phyloP scores from a whole-genome alignment of 2,797 vertebrate species.

The Gymnodraco acuticeps region DNA sequence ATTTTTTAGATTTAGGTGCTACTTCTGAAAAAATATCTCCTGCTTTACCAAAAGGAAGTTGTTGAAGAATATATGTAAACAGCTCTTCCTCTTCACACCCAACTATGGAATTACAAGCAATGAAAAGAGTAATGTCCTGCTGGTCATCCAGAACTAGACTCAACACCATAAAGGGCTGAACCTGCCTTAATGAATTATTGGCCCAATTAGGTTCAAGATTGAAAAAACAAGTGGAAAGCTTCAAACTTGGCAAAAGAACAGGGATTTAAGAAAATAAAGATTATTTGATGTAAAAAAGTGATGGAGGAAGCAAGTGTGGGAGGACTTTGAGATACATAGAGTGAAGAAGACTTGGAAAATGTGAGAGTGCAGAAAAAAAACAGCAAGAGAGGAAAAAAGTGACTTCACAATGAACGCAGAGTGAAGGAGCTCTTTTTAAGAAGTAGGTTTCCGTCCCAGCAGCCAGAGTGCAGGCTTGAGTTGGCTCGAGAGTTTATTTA shows the following conservation, averaged over 20 bases:
- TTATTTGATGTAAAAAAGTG: conserved; percentile 31
- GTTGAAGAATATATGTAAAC: conserved; percentile 22
- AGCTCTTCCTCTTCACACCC: conserved; percentile 12
- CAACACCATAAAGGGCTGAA: conserved; percentile 8
- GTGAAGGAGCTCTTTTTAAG: conserved; percentile 63
- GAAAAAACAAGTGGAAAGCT: conserved; percentile 66
- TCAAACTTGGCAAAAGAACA: conserved; percentile 40
- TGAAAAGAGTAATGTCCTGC: conserved; percentile 9
- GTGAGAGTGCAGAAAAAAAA: conserved; percentile 45
- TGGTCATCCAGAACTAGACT: background rate
- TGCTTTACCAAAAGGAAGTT: conserved; percentile 9
- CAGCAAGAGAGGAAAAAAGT: conserved; percentile 2
- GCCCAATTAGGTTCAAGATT: conserved; percentile 56
- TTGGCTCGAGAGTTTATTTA: conserved; percentile 61
- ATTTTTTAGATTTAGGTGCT: background rate
- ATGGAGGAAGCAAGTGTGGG: conserved; percentile 15
- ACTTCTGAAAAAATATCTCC: background rate
- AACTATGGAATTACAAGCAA: conserved; percentile 15
- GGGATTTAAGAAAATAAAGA: conserved; percentile 45
- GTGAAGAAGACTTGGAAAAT: conserved; percentile 63
- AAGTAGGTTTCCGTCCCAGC: conserved; percentile 53
- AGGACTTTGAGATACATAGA: conserved; percentile 42
- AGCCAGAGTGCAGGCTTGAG: conserved; percentile 56
- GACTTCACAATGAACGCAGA: conserved; percentile 33
- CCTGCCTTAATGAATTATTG: conserved; percentile 68